Evolutionary conservation across 1,140 invertebrate species (phyloP), one percentile per base, ranked within the genome.

Genomic region (Nilaparvata lugens): DNA sequence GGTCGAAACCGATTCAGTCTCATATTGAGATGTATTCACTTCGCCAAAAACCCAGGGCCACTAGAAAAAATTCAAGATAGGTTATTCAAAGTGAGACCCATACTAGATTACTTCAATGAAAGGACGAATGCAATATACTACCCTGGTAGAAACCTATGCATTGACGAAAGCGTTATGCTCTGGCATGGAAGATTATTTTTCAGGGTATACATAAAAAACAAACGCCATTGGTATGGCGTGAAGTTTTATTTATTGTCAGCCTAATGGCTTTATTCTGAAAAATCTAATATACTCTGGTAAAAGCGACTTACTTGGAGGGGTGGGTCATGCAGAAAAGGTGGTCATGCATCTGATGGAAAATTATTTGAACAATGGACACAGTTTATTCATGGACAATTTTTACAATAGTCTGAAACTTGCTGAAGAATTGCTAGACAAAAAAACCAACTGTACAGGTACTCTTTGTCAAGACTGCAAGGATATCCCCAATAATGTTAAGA

Each of bases 381-480:
- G 56, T 31, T 16, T 64, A 6, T 64, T 57, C 48, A 61, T 65
- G 56, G 64, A 66, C 31, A 64, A 64, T 58, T 76, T 67, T 67
- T 77, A 74, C 62, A 73, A 70, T 21, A 76, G 74, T 66, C 64
- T 76, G 56, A 31, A 68, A 52, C 65, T 78, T 56, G 71, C 74
- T 55, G 57, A 74, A 55, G 63, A 66, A 64, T 64, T 76, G 64
- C 60, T 76, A 58, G 57, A 68, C 28, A 70, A 68, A 57, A 66
- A 78, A 64, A 79, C 73, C 3, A 71, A 79, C 72, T 66, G 73
- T n/a, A 64, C 73, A 61, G 74, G 76, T 56, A 79, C 74, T 61
- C 51, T 79, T 55, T 61, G 70, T 52, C 64, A 65, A 59, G 73
- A 74, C 62, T 61, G 71, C 52, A 72, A 71, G 65, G 64, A 65